phyloP scores from a whole-genome alignment of 2,797 vertebrate species.

The Tamandua tetradactyla region DNA sequence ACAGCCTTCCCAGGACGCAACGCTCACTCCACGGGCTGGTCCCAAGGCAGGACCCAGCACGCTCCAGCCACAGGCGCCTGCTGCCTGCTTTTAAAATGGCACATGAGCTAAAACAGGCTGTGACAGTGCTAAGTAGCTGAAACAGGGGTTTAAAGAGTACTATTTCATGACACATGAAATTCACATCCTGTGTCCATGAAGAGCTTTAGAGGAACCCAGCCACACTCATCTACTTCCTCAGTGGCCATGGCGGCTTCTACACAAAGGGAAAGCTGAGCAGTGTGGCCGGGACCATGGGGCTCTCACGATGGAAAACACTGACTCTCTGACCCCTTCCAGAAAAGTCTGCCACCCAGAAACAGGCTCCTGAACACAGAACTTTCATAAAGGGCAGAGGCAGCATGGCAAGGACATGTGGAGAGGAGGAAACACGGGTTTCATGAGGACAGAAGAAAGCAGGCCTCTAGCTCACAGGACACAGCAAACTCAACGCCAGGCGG shows the following conservation, averaged over 20 bases:
- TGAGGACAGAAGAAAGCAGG: no score
- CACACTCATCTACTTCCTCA: no score
- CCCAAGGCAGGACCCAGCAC: no score
- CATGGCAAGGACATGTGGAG: no score
- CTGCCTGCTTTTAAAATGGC: neutral
- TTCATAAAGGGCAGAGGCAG: neutral
- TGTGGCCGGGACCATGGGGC: rapidly evolving
- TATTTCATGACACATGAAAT: neutral
- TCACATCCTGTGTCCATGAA: neutral
- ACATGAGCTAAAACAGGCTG: neutral
- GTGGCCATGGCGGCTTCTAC: no score
- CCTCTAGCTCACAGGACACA: neutral
- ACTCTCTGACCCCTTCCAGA: neutral
- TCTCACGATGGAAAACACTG: neutral
- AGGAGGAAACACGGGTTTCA: neutral
- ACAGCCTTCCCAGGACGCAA: no score
- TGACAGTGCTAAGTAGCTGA: neutral
- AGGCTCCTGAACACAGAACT: neutral
- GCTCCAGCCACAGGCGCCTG: no score
- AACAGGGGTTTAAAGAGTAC: neutral
- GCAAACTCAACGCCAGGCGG: neutral
- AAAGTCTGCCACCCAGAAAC: neutral
- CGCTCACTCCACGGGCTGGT: no score
- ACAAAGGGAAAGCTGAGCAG: neutral
- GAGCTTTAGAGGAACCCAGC: neutral